These are phyloP conservation scores for Lomographa bimaculata DNA, from an alignment of 2,888 invertebrate genomes.

Conservation along the genomic window DNA sequence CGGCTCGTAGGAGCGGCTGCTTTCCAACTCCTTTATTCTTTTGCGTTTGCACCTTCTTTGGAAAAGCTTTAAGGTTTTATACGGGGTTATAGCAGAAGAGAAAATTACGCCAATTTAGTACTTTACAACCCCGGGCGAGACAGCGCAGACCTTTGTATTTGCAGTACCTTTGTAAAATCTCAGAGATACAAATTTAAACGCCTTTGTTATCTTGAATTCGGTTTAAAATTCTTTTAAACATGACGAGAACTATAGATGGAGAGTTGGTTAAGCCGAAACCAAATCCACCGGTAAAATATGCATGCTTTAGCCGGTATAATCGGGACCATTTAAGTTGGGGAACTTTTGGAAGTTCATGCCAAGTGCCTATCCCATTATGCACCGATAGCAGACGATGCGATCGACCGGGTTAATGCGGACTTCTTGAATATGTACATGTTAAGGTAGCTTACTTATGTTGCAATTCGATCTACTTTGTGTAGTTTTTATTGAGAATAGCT, in stretches of 20 bases:
- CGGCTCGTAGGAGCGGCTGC: constrained; percentile 13
- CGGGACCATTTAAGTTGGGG: constrained; percentile 28
- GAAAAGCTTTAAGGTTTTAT: constrained; percentile 13
- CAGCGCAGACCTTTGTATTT: constrained; percentile 5
- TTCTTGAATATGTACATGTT: constrained; percentile 10
- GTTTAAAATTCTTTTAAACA: constrained; percentile 20
- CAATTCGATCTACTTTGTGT: not conserved
- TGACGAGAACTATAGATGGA: constrained; percentile 18
- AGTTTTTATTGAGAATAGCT: too few relatives aligned
- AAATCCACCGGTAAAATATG: constrained; percentile 25
- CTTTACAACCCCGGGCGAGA: constrained; percentile 11
- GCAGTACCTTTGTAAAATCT: too few relatives aligned
- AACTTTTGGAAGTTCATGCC: constrained; percentile 34
- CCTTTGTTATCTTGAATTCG: constrained; percentile 13
- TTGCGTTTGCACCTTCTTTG: constrained; percentile 21
- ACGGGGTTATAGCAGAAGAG: constrained; percentile 12
- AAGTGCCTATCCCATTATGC: constrained; percentile 28
- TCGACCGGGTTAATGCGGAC: constrained; percentile 23
- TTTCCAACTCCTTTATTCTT: constrained; percentile 17
- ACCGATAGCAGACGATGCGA: constrained; percentile 26
- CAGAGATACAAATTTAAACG: constrained; percentile 1
- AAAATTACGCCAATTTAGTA: constrained; percentile 23
- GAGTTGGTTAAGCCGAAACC: constrained; percentile 27
- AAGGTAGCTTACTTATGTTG: not conserved
- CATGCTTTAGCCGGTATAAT: constrained; percentile 29